phyloP scores from a whole-genome alignment of 37 sponge, comb jelly and placozoan genomes.

The Hormiphora californensis region DNA sequence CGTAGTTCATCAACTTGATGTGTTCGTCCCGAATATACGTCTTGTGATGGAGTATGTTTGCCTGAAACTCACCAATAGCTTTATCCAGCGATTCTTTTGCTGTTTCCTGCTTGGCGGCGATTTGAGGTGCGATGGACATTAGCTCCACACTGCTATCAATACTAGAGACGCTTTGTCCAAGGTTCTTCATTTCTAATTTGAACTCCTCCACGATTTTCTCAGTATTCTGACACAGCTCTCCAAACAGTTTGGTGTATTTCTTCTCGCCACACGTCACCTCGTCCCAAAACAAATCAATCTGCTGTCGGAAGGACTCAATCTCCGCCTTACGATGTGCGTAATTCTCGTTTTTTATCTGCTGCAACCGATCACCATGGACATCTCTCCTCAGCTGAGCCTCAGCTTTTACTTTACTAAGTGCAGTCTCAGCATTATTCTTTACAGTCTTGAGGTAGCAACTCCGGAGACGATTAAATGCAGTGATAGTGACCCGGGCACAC shows the following conservation, averaged over 20 bases:
- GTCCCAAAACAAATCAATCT: neutral
- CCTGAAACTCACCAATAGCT: neutral
- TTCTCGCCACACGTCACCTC: neutral
- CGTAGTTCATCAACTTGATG: neutral
- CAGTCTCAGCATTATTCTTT: no score
- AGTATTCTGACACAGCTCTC: neutral
- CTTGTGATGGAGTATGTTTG: neutral
- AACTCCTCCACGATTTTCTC: neutral
- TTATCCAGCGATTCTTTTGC: neutral
- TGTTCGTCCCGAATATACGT: neutral
- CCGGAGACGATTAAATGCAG: neutral
- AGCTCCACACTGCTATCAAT: conserved; percentile 7
- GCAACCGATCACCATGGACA: neutral
- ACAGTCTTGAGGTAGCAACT: neutral
- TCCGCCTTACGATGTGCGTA: neutral
- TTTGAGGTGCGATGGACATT: neutral
- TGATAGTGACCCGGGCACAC: neutral
- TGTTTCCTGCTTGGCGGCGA: neutral
- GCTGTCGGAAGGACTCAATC: neutral
- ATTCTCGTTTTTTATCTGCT: neutral
- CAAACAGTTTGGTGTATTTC: neutral
- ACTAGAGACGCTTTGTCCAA: neutral
- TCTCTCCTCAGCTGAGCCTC: neutral
- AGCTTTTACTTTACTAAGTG: neutral
- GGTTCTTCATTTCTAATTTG: neutral